These are phyloP conservation scores for Sarcophaga carnaria DNA, from an alignment of 2,888 invertebrate genomes.

Conservation along the genomic window DNA sequence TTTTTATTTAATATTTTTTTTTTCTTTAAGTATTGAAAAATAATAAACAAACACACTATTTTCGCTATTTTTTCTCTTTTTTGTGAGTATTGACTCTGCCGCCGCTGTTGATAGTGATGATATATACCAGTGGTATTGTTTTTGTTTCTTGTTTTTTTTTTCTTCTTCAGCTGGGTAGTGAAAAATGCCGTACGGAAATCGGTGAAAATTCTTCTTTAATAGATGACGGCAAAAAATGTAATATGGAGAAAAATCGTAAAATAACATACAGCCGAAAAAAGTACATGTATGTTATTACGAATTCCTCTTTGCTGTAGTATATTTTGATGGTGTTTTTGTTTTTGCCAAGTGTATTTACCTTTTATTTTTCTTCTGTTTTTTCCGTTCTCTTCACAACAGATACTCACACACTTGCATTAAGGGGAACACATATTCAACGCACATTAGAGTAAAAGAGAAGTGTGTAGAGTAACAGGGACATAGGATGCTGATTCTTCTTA, in stretches of 20 bases:
- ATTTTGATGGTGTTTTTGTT: constrained; percentile 62
- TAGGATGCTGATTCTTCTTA: constrained; percentile 20
- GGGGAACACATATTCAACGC: constrained; percentile 21
- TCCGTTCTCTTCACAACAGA: constrained; percentile 34
- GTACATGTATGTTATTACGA: constrained; percentile 30
- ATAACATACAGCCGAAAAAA: constrained; percentile 42
- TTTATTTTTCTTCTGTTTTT: constrained; percentile 52
- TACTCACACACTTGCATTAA: background rate
- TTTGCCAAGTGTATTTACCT: constrained; percentile 63
- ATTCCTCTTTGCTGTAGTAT: constrained; percentile 56
- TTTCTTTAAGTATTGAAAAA: constrained; percentile 46
- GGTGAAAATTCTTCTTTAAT: constrained; percentile 59
- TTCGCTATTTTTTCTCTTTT: constrained; percentile 42
- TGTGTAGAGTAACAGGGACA: background rate
- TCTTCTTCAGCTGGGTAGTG: constrained; percentile 56
- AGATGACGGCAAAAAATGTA: constrained; percentile 35
- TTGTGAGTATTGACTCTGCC: background rate
- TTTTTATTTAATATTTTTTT: constrained; percentile 27
- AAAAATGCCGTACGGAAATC: constrained; percentile 65
- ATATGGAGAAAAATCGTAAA: constrained; percentile 56
- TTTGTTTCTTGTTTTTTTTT: constrained; percentile 51
- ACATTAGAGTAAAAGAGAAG: background rate
- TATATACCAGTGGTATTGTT: constrained; percentile 39
- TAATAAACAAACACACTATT: constrained; percentile 59
- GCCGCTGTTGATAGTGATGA: constrained; percentile 31